These are phyloP conservation scores for Halesus radiatus DNA, from an alignment of 1,140 invertebrate species.

Conservation along the genomic window DNA sequence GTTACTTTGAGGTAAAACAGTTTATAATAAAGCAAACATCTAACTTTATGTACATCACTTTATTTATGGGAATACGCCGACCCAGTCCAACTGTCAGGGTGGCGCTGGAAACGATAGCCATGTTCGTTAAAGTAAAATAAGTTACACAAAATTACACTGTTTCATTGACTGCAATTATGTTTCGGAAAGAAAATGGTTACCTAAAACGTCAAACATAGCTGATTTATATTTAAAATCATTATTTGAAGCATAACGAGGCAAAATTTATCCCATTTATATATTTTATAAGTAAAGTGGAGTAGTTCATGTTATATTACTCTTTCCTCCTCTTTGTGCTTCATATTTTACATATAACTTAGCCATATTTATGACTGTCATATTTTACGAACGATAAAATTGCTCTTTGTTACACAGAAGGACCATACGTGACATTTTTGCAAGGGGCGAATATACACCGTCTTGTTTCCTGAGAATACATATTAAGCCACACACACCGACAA, in stretches of 20 bases:
- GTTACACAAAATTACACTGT: no score
- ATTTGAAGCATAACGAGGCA: not conserved
- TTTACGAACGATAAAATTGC: constrained; percentile 57
- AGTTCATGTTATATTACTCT: not conserved
- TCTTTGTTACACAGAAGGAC: constrained; percentile 51
- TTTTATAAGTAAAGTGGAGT: not conserved
- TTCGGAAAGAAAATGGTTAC: not conserved
- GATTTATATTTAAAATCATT: not conserved
- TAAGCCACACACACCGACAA: not conserved
- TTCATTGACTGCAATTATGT: not conserved
- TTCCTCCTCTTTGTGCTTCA: constrained; percentile 38
- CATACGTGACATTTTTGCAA: constrained; percentile 53
- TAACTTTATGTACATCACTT: no score
- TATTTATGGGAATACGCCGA: no score
- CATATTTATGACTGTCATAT: constrained; percentile 56
- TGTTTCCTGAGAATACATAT: constrained; percentile 3
- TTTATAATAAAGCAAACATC: no score
- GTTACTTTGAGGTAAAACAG: no score
- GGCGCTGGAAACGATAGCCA: no score
- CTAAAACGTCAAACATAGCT: not conserved
- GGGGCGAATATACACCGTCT: constrained; percentile 1
- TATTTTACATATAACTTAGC: constrained; percentile 57
- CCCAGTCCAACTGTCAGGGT: no score
- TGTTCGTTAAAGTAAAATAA: no score
- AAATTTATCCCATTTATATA: not conserved